Conservation (phyloP, 2,797 vertebrate genomes). For the Platalea minor region DNA sequence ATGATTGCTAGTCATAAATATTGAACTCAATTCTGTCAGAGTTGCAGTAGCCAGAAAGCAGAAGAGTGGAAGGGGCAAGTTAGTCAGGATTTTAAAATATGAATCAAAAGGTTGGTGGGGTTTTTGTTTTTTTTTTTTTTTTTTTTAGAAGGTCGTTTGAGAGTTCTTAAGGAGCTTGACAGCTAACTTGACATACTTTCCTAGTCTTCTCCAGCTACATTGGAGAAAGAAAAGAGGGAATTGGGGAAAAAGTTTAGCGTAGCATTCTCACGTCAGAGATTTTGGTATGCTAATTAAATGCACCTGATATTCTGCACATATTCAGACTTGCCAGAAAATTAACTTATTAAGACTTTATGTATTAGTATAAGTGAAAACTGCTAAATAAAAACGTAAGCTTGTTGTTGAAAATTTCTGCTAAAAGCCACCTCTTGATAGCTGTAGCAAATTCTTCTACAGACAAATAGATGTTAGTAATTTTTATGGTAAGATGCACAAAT, state of each 20-base stretch:
- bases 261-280: background rate
- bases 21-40: constrained; percentile 19
- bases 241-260: background rate
- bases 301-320: background rate
- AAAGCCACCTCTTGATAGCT: background rate
- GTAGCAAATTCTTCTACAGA: background rate
- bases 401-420: background rate
- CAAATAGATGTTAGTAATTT: background rate
- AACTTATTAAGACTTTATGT: background rate
- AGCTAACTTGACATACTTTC: background rate
- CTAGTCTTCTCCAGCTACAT: background rate
- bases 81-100: constrained; percentile 50
- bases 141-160: constrained; percentile 20
- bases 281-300: constrained; percentile 6
- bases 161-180: constrained; percentile 23
- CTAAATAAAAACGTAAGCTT: background rate
- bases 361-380: background rate
- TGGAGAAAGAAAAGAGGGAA: background rate
- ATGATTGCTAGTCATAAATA: constrained; percentile 33
- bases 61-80: background rate
- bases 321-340: background rate
- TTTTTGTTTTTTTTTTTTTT: background rate
- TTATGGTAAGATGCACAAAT: background rate
- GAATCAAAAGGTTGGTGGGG: constrained; percentile 18
- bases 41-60: background rate